Base-by-base conservation (phyloP, 30 jellyfish, hydroid and myxozoan genomes). In the Rhopilema esculentum region DNA sequence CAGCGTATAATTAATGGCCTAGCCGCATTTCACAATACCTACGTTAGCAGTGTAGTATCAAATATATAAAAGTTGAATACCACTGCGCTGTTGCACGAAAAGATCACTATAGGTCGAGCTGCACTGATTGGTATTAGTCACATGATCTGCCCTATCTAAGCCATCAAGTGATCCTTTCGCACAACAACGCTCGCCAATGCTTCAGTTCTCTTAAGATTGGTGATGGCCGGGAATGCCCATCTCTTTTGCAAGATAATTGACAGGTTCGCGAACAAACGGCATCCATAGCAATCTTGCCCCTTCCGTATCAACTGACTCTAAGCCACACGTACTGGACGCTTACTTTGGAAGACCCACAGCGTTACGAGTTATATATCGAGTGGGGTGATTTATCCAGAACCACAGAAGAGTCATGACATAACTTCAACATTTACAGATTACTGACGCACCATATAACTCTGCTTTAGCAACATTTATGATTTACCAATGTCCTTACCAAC, bases 271-370 rank as follows among this genome's bases (percentile, higher is more conserved):
- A 96, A 28, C 93, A 95, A 52, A 80, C 71, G 61, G 84, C 90
- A 23, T 85, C 97, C 0, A 87, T 95, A 8, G 99, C 90, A 79
- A 90, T 74, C 83, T 97, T 97, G 16, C 99, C 99, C 9, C 90
- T 95, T 1, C n/a, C n/a, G n/a, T n/a, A n/a, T n/a, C n/a, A n/a
- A 95, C 97, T 73, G 99, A 97, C 66, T 95, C 99, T 0, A 83
- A 91, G 75, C 99, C 99, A 48, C 99, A 95, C 69, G 99, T n/a
- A n/a, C n/a, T 95, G 21, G 99, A 95, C 75, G 95, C n/a, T 73
- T 49, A 90, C 97, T 26, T 16, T 95, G 64, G 97, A 95, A 75
- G 99, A 95, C 75, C 99, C n/a, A n/a, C 99, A 27, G 90, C 84
- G 28, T 94, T 90, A 62, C 65, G 52, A 63, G 96, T 82, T 30